Percentiles rank a stretch among this genome's conserved stretches.
phyloP scores from a whole-genome alignment of 2,113 vertebrate species.

The Malurus elegans region DNA sequence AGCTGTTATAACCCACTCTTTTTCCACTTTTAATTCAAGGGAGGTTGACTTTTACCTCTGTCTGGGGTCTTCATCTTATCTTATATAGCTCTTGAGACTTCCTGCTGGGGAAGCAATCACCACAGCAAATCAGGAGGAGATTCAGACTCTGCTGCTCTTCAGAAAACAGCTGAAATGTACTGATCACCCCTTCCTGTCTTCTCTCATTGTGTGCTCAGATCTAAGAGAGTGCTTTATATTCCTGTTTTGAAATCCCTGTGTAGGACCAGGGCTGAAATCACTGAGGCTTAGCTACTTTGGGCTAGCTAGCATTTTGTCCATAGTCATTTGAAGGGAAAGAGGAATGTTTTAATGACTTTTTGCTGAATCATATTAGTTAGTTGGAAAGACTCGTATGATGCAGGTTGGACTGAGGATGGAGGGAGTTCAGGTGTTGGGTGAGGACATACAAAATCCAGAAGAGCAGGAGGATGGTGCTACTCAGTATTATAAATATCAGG shows the following conservation, averaged over 20 bases:
- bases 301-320: not conserved
- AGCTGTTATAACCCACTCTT: not conserved
- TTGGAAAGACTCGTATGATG: not conserved
- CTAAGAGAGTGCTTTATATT: not conserved
- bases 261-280: not conserved
- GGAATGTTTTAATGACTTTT: not conserved
- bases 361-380: not conserved
- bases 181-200: not conserved
- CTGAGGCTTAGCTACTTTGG: not conserved
- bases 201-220: not conserved
- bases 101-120: conserved; percentile 11
- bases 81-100: not conserved
- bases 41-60: not conserved
- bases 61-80: not conserved
- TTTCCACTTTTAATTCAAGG: not conserved
- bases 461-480: not conserved
- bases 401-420: not conserved
- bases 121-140: not conserved
- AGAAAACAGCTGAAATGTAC: not conserved
- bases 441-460: not conserved
- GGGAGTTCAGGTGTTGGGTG: accelerated
- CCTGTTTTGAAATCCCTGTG: not conserved
- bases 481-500: not conserved
- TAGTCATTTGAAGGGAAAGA: not conserved
- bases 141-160: not conserved